Base-by-base conservation (phyloP, 2,113 vertebrate species). In the Crypturellus undulatus region DNA sequence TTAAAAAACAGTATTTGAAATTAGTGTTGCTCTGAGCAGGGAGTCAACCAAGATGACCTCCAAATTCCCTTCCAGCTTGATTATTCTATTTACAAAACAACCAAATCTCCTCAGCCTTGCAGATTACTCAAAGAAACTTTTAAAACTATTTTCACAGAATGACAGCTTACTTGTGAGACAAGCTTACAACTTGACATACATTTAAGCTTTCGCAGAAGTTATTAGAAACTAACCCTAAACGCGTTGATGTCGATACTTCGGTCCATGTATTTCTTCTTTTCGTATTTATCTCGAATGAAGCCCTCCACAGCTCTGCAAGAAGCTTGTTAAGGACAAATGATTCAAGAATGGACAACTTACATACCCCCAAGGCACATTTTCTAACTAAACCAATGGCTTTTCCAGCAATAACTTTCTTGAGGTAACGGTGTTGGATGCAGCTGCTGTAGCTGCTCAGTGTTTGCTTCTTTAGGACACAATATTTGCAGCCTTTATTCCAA, bases 241-340 rank as follows among this genome's bases (percentile, higher is more conserved):
- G 98, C 96, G 51, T 63, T 98, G 97, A 99, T 98, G 97, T 99
- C 99, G 19, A 99, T 98, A 91, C 99, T 99, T 84, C 98, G 98
- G 97, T 99, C 99, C 97, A 99, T 98, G 94, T 99, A 99, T 91
- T 99, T 99, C 97, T 99, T 99, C 97, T 99, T 99, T 40, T 99
- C 99, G 0, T 99, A 99, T 95, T 99, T 99, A 95, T 99, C 99
- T 94, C 99, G 97, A 93, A 99, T 99, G 97, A 99, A 99, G 91
- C 96, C 97, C 94, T 99, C 99, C 36, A 99, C 98, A 15, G 99
- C 98, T 96, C 99, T 99, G 93, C 40, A 81, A 73, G 91, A 94
- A 86, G 42, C 79, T 93, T 42, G 95, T 98, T 98, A 98, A 99
- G 96, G 98, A 96, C 80, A 90, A 97, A 96, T 10, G 51, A 84